Conservation (phyloP, 1,140 invertebrate genomes). For the Ectropis grisescens region DNA sequence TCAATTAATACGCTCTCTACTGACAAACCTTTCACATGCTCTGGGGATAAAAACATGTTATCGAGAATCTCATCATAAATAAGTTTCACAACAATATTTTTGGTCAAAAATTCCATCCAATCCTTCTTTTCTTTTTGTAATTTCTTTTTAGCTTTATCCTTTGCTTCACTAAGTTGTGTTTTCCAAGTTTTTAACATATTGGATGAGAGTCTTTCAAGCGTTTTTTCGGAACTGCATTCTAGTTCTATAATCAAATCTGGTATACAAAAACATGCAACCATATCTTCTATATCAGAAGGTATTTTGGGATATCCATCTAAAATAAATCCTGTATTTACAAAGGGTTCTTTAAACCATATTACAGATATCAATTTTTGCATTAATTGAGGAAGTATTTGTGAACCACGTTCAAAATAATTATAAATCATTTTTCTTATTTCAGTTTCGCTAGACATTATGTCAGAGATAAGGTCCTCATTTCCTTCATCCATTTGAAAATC, state of each 20-base stretch:
- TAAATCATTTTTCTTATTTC: slow-evolving; percentile 37
- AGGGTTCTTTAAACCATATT: slow-evolving; percentile 66
- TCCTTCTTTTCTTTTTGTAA: slow-evolving; percentile 24
- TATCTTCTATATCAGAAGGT: slow-evolving; percentile 60
- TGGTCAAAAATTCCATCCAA: slow-evolving; percentile 39
- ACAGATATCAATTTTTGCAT: slow-evolving; percentile 50
- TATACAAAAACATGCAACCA: slow-evolving; percentile 57
- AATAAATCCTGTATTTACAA: slow-evolving; percentile 57
- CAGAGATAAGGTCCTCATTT: slow-evolving; percentile 23
- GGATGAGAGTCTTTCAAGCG: slow-evolving; percentile 40
- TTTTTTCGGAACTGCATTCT: slow-evolving; percentile 29
- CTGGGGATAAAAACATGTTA: slow-evolving; percentile 7
- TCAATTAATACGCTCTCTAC: slow-evolving; percentile 37
- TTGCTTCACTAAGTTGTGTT: slow-evolving; percentile 35
- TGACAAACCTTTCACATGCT: slow-evolving; percentile 15
- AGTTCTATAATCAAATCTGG: slow-evolving; percentile 71
- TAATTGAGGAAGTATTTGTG: slow-evolving; percentile 36
- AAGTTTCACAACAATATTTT: slow-evolving; percentile 34
- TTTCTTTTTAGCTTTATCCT: slow-evolving; percentile 26
- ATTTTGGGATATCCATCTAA: slow-evolving; percentile 71
- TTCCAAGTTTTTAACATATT: slow-evolving; percentile 52
- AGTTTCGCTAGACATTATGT: slow-evolving; percentile 39
- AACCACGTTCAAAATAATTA: slow-evolving; percentile 59
- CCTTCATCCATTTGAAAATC: slow-evolving; percentile 38
- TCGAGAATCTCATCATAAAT: slow-evolving; percentile 40